Conservation (phyloP, 2,888 invertebrate species). For the Callosobruchus maculatus region DNA sequence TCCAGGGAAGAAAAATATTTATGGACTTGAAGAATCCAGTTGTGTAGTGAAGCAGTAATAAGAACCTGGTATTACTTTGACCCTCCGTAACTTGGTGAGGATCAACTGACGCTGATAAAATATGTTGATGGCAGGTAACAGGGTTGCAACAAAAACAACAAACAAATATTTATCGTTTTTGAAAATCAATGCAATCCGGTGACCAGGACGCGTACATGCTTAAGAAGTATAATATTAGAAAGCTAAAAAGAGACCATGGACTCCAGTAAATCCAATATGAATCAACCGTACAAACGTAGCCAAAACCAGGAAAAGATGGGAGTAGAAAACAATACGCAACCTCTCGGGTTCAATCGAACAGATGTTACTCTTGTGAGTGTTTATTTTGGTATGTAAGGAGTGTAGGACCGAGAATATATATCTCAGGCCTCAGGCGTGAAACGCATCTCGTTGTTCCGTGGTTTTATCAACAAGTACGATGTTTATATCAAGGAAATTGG, state of each 20-base stretch:
- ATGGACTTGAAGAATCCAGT: too few relatives aligned
- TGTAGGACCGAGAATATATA: not conserved
- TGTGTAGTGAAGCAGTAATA: too few relatives aligned
- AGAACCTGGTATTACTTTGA: too few relatives aligned
- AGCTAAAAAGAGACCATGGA: not conserved
- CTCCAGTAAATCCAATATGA: not conserved
- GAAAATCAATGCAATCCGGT: too few relatives aligned
- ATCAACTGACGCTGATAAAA: too few relatives aligned
- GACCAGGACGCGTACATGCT: too few relatives aligned
- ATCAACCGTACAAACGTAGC: not conserved
- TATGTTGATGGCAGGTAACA: too few relatives aligned
- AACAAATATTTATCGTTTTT: too few relatives aligned
- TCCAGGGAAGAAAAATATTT: too few relatives aligned
- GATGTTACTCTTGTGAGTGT: not conserved
- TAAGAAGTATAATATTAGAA: too few relatives aligned
- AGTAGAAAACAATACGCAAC: not conserved
- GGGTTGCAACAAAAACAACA: too few relatives aligned
- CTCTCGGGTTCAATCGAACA: not conserved
- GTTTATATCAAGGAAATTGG: not conserved
- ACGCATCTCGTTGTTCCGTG: not conserved
- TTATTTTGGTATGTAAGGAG: not conserved
- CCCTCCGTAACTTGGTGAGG: too few relatives aligned
- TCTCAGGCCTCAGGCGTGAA: not conserved
- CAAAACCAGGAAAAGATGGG: not conserved
- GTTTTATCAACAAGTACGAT: not conserved